phyloP scores from a whole-genome alignment of 2,797 vertebrate genomes.

The Vipera latastei region DNA sequence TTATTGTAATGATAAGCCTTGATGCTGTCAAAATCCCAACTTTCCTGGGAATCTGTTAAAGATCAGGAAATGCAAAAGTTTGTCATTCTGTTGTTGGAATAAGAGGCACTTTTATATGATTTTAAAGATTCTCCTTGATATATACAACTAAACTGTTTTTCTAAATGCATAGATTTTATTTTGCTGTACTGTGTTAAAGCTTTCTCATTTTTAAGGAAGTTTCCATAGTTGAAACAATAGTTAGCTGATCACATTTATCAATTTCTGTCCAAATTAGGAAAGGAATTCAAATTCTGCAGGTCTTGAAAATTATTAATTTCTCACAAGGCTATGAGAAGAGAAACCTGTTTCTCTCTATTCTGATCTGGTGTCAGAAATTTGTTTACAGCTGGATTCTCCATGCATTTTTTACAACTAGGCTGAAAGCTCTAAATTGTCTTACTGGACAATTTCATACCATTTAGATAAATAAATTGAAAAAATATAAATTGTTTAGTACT shows the following conservation, averaged over 20 bases:
- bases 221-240: conserved; percentile 17
- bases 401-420: not conserved
- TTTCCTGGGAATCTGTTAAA: not conserved
- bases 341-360: not conserved
- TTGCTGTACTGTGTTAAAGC: not conserved
- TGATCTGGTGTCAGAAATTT: not conserved
- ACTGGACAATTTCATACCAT: not conserved
- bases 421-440: not conserved
- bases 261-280: conserved; percentile 9
- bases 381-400: not conserved
- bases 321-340: not conserved
- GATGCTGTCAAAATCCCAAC: not conserved
- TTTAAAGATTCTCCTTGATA: conserved; percentile 3
- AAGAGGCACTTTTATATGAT: conserved; percentile 7
- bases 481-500: not conserved
- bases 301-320: not conserved
- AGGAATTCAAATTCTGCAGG: not conserved
- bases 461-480: not conserved
- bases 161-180: conserved; percentile 23
- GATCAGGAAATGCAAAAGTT: not conserved
- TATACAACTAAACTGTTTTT: not conserved
- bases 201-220: not conserved
- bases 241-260: conserved; percentile 26
- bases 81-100: not conserved
- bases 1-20: not conserved